A percentile compares a stretch with the other conserved stretches of the same genome.
Evolutionary conservation across 2,888 invertebrate species (phyloP).

Genomic region (Toxonevra muliebris): DNA sequence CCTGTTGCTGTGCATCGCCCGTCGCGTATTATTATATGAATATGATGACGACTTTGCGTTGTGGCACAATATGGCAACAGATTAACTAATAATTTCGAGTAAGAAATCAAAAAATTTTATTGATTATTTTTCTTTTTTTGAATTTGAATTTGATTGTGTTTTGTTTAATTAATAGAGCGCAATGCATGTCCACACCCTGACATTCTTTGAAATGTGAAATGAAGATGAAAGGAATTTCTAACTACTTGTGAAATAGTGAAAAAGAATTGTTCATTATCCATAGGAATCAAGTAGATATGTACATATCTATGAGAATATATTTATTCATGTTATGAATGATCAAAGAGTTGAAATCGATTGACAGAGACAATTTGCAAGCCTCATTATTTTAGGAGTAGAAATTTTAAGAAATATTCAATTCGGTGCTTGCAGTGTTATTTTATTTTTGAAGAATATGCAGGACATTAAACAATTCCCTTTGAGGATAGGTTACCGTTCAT

Average conservation of each 20-base stretch:
- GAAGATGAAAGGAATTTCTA: constrained; percentile 39
- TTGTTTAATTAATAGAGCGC: not conserved
- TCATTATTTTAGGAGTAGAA: constrained; percentile 2
- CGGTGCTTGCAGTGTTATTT: too few species aligned
- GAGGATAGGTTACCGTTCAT: too few species aligned
- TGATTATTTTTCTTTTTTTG: constrained; percentile 37
- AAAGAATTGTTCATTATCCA: constrained; percentile 23
- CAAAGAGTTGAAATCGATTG: constrained; percentile 34
- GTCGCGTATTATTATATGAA: too few species aligned
- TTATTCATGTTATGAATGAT: constrained; percentile 40
- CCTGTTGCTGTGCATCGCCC: not conserved
- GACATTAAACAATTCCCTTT: too few species aligned
- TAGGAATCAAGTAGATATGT: too few species aligned
- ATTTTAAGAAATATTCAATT: too few species aligned
- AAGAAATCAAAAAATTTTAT: constrained; percentile 31
- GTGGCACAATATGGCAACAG: constrained; percentile 54
- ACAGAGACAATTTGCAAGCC: constrained; percentile 26
- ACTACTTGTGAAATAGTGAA: constrained; percentile 32
- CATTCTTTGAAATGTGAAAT: not conserved
- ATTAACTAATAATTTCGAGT: constrained; percentile 53
- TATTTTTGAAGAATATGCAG: not conserved
- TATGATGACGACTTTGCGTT: too few species aligned
- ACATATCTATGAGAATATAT: constrained; percentile 31
- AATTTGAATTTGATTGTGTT: constrained; percentile 14
- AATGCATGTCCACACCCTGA: not conserved